phyloP scores from a whole-genome alignment of 2,113 vertebrate species.

The Cranoglanis bouderius region DNA sequence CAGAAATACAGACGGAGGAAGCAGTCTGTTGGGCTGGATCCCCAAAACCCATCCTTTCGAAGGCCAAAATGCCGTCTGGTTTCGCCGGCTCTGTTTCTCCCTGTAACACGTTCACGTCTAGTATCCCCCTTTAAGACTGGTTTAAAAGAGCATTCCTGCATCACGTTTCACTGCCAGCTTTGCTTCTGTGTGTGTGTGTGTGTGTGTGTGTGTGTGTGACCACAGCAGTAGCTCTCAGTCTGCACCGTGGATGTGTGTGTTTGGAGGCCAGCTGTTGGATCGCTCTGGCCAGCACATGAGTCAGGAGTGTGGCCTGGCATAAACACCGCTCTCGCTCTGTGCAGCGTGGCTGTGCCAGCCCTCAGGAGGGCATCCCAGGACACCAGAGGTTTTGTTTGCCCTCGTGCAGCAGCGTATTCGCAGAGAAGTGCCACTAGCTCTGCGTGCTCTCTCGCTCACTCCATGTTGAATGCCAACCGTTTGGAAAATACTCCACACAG shows the following conservation, averaged over 20 bases:
- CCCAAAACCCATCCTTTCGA: neutral
- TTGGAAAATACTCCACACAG: neutral
- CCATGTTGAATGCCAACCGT: neutral
- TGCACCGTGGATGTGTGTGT: slow-evolving; percentile 16
- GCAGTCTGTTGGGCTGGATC: neutral
- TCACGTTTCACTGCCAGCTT: neutral
- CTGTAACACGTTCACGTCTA: neutral
- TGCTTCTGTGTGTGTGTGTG: slow-evolving; percentile 25
- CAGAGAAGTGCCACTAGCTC: neutral
- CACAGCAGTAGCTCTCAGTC: neutral
- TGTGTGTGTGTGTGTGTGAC: slow-evolving; percentile 20
- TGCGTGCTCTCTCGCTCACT: neutral
- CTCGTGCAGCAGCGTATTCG: neutral
- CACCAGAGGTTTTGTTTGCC: slow-evolving; percentile 42
- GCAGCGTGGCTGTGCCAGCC: neutral
- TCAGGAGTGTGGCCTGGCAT: slow-evolving; percentile 47
- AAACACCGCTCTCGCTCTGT: slow-evolving; percentile 30
- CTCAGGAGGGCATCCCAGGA: slow-evolving; percentile 51
- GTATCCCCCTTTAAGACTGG: neutral
- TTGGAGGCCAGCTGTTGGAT: slow-evolving; percentile 34
- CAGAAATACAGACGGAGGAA: neutral
- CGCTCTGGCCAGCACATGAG: slow-evolving; percentile 27
- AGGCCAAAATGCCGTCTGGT: neutral
- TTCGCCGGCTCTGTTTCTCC: neutral
- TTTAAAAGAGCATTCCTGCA: neutral